Base-by-base conservation (phyloP, 2,888 invertebrate species). In the Clunio marinus region DNA sequence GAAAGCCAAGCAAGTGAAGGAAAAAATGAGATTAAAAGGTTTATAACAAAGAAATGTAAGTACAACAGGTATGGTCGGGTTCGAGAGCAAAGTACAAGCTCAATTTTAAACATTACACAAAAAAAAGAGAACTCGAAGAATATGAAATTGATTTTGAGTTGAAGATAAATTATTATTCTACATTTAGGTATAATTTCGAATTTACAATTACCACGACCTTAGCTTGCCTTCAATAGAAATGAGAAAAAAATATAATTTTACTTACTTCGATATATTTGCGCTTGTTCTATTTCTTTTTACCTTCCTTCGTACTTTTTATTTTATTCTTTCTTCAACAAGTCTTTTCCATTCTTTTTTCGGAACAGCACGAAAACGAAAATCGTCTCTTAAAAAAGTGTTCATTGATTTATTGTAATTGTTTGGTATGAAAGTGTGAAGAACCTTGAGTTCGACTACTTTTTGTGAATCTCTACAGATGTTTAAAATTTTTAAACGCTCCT, bases 341-440 rank as follows among this genome's bases (percentile, higher is more conserved):
- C n/a, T n/a, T n/a, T n/a, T n/a, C n/a, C n/a, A n/a, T n/a, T n/a
- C n/a, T n/a, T n/a, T 51, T 17, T 41, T 22, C 17, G 51, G 3
- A 2, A 13, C 51, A n/a, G 22, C 51, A 51, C 51, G 51, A 51
- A 51, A 51, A 51, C 22, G 17, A 22, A n/a, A 51, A 51, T 22
- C n/a, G n/a, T n/a, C n/a, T n/a, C n/a, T 17, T 51, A 22, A 51
- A 51, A 22, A 51, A 51, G 51, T 22, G 51, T 51, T 17, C n/a
- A 51, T 51, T 51, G 51, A 51, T 51, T 51, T 51, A 51, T 51
- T 51, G 51, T 51, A 51, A 51, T 51, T 51, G 51, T 51, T 51
- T 51, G n/a, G n/a, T 22, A 17, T 22, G 51, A 51, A 41, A 10
- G 51, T 20, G 51, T 32, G n/a, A n/a, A n/a, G n/a, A n/a, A n/a